Evolutionary conservation across 2,797 vertebrate species (phyloP), one percentile per base, ranked within the genome.

Genomic region (Lagodon rhomboides): DNA sequence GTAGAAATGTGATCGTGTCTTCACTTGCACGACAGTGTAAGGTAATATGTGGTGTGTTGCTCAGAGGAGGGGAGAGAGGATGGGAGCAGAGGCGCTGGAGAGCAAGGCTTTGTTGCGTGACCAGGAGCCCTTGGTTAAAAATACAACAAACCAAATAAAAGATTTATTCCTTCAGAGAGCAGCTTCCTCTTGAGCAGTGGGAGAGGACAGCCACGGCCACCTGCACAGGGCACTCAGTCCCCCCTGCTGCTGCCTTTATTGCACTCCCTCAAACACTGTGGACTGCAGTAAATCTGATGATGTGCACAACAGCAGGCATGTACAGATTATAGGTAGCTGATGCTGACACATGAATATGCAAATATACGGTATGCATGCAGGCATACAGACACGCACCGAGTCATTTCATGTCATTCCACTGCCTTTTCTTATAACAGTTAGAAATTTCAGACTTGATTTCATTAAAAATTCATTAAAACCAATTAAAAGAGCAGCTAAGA

Each of bases 391-490:
- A 63, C 22, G 15, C 44, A 74, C 23, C 11, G 0, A 58, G 34
- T 59, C 56, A 59, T 44, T 51, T 59, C 67, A 74, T 5, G 2
- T 54, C 62, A 64, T 12, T 20, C 53, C 50, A 12, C n/a, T 0
- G 22, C 92, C 92, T 93, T 96, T 95, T 94, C 94, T 82, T 54
- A 70, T 3, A 96, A 95, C 95, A 95, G 95, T 96, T 97, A 95
- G 96, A 96, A 96, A 8, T 38, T 38, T 38, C 34, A 38, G 34
- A 96, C 95, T 95, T 96, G 95, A 96, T 97, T 96, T 96, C 94
- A 97, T 97, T 96, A 97, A 97, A 97, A 97, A 98, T 99, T 98
- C 95, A 98, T 97, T 95, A 96, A 95, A 95, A 95, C 95, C 96
- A 98, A 98, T 98, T 98, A 98, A 96, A 96, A 96, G 95, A 96